Evolutionary conservation across 2,888 invertebrate species (phyloP).

Genomic region (Caenorhabditis sulstoni): DNA sequence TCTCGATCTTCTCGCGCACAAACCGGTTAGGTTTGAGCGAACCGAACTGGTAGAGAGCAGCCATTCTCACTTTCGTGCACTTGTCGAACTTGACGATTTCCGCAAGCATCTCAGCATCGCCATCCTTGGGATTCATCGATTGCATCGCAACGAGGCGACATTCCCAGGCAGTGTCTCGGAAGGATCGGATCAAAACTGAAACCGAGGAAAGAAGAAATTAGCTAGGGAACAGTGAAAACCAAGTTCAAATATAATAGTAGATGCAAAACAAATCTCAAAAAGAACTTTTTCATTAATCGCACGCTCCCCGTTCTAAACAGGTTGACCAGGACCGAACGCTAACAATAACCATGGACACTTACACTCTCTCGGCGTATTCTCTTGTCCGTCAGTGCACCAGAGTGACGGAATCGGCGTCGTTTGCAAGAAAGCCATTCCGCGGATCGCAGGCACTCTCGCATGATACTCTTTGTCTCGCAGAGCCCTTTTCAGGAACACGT

Average conservation of each 20-base stretch:
- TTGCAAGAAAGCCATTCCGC: slow-evolving; percentile 32
- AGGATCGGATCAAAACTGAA: slow-evolving; percentile 50
- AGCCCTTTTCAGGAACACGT: neutral
- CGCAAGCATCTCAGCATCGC: neutral
- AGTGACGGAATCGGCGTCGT: slow-evolving; percentile 5
- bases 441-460: slow-evolving; percentile 36
- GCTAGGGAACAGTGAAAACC: no score
- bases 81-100: slow-evolving; percentile 28
- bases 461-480: slow-evolving; percentile 8
- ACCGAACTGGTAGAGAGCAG: slow-evolving; percentile 25
- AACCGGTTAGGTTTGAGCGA: neutral
- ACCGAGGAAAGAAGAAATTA: no score
- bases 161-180: slow-evolving; percentile 30
- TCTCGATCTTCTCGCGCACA: slow-evolving; percentile 7
- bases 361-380: slow-evolving; percentile 16
- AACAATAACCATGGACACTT: slow-evolving; percentile 9
- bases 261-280: no score
- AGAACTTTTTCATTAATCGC: no score
- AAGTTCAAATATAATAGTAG: no score
- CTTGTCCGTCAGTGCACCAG: slow-evolving; percentile 12
- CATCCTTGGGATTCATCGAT: neutral
- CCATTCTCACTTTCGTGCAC: slow-evolving; percentile 18
- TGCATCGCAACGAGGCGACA: slow-evolving; percentile 42
- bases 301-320: no score
- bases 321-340: no score